phyloP scores from a whole-genome alignment of 2,797 vertebrate genomes.

The Pogoniulus pusillus region DNA sequence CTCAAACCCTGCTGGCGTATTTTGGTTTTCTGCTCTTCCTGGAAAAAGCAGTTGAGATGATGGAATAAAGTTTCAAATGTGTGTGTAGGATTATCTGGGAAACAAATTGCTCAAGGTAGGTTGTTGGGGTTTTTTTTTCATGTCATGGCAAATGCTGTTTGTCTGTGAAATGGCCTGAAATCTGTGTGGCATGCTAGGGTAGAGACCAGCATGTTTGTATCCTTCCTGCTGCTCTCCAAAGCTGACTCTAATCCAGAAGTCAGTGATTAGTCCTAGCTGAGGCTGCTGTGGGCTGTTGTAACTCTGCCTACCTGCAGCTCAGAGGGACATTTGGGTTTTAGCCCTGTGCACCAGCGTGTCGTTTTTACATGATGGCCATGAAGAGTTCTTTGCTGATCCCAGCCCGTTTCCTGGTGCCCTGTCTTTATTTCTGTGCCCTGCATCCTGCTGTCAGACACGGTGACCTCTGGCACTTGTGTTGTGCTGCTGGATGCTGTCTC shows the following conservation, averaged over 20 bases:
- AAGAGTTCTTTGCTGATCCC: not conserved
- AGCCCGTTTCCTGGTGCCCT: not conserved
- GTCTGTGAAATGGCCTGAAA: slow-evolving; percentile 4
- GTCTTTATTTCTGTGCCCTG: not conserved
- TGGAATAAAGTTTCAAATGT: not conserved
- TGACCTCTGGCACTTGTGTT: not conserved
- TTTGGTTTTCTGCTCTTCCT: not conserved
- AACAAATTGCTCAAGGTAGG: slow-evolving; percentile 16
- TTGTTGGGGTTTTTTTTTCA: too few species aligned
- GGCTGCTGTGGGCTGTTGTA: slow-evolving; percentile 12
- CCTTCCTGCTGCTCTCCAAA: not conserved
- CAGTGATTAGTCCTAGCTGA: not conserved
- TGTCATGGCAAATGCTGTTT: not conserved
- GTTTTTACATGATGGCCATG: not conserved
- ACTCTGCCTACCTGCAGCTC: slow-evolving; percentile 48
- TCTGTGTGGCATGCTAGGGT: not conserved
- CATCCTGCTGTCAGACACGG: accelerated
- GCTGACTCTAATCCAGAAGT: slow-evolving; percentile 12
- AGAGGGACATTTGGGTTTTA: not conserved
- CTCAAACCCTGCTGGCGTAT: not conserved
- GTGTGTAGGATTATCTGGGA: not conserved
- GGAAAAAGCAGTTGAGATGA: not conserved
- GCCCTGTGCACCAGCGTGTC: not conserved
- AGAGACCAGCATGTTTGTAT: not conserved
- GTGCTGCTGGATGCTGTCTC: accelerated